These are phyloP conservation scores for Balearica regulorum DNA, from an alignment of 2,797 vertebrate genomes.

Conservation along the genomic window DNA sequence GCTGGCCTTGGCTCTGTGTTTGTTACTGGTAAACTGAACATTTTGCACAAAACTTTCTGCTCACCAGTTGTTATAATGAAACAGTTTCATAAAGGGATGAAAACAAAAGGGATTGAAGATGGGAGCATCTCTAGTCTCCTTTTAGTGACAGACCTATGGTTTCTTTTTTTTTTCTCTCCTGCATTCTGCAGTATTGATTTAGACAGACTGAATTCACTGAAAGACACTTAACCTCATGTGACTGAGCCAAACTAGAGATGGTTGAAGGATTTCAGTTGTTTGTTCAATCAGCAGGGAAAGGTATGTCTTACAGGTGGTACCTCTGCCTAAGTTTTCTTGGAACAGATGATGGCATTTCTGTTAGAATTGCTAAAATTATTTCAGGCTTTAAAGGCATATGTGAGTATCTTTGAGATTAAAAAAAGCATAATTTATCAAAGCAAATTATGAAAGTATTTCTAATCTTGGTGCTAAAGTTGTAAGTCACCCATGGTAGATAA, in stretches of 20 bases:
- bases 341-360: background rate
- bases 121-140: background rate
- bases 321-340: background rate
- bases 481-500: background rate
- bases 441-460: background rate
- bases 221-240: background rate
- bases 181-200: background rate
- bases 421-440: background rate
- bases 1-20: background rate
- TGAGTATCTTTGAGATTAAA: background rate
- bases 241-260: background rate
- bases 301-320: background rate
- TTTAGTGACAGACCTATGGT: background rate
- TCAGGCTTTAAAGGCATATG: background rate
- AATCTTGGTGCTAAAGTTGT: background rate
- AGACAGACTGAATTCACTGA: background rate
- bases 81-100: background rate
- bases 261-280: background rate
- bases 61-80: background rate
- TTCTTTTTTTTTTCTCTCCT: background rate
- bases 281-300: background rate
- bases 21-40: accelerated
- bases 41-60: background rate
- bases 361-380: background rate
- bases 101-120: background rate